Conservation (phyloP, 2,113 vertebrate species). For the Carassius carassius region DNA sequence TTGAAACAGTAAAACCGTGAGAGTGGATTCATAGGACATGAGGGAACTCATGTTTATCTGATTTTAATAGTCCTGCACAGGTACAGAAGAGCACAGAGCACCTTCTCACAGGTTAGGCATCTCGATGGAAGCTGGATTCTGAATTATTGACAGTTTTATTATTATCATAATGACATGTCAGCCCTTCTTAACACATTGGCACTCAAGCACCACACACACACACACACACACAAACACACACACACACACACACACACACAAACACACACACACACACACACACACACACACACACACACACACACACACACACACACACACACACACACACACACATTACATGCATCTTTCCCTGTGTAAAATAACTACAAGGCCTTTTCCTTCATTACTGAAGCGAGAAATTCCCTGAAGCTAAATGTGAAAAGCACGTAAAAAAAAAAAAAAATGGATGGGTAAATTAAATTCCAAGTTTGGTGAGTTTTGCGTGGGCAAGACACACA, state of each 20-base stretch:
- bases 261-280: background rate
- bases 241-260: background rate
- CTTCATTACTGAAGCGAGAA: conserved; percentile 10
- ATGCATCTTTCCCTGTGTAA: background rate
- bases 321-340: background rate
- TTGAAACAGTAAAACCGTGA: background rate
- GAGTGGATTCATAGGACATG: background rate
- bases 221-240: background rate
- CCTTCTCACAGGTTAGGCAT: too few relatives aligned
- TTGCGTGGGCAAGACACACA: background rate
- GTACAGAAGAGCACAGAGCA: too few relatives aligned
- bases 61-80: background rate
- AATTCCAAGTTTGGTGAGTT: conserved; percentile 11
- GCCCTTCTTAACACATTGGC: too few relatives aligned
- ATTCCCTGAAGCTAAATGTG: conserved; percentile 41
- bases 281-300: background rate
- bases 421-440: conserved; percentile 19
- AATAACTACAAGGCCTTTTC: background rate
- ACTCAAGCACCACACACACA: too few relatives aligned
- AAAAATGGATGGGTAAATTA: conserved; percentile 38
- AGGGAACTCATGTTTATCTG: background rate
- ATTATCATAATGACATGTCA: too few relatives aligned
- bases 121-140: background rate
- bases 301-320: background rate
- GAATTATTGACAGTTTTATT: conserved; percentile 1